These are phyloP conservation scores for Sarcophaga carnaria DNA, from an alignment of 2,888 invertebrate genomes.

Conservation along the genomic window DNA sequence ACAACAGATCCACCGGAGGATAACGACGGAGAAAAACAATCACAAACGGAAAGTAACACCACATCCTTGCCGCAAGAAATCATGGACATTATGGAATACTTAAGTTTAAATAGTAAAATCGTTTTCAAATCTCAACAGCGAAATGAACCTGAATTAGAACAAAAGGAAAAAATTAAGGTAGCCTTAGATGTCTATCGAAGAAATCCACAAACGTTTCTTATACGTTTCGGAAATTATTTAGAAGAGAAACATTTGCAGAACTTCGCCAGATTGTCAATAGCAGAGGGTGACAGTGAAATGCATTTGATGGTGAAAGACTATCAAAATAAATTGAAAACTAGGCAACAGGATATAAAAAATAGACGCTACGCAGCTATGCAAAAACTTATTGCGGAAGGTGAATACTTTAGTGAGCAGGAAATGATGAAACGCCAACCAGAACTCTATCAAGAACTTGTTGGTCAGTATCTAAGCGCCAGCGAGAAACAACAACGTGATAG, in stretches of 20 bases:
- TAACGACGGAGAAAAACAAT: neutral
- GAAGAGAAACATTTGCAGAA: slow-evolving; percentile 86
- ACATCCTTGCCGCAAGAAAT: slow-evolving; percentile 71
- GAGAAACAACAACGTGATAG: slow-evolving; percentile 87
- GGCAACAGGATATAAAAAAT: slow-evolving; percentile 86
- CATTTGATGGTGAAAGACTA: slow-evolving; percentile 86
- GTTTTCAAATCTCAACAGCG: slow-evolving; percentile 92
- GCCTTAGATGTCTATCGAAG: slow-evolving; percentile 85
- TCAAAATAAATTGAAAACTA: slow-evolving; percentile 83
- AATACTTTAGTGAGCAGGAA: slow-evolving; percentile 94
- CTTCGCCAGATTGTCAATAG: slow-evolving; percentile 83
- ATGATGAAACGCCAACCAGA: slow-evolving; percentile 97
- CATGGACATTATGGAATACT: slow-evolving; percentile 75
- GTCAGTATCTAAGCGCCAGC: slow-evolving; percentile 90
- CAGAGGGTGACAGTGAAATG: slow-evolving; percentile 83
- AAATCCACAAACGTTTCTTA: slow-evolving; percentile 88
- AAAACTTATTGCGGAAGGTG: slow-evolving; percentile 84
- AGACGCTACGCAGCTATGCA: slow-evolving; percentile 91
- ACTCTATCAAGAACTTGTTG: slow-evolving; percentile 94
- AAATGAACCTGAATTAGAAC: slow-evolving; percentile 88
- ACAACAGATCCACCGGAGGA: slow-evolving; percentile 34
- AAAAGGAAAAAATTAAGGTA: slow-evolving; percentile 87
- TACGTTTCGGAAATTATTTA: slow-evolving; percentile 89
- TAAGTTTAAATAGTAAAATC: slow-evolving; percentile 76
- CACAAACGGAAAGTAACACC: neutral